Base-by-base conservation (phyloP, 1,140 invertebrate genomes). In the Tetramorium alpestre region DNA sequence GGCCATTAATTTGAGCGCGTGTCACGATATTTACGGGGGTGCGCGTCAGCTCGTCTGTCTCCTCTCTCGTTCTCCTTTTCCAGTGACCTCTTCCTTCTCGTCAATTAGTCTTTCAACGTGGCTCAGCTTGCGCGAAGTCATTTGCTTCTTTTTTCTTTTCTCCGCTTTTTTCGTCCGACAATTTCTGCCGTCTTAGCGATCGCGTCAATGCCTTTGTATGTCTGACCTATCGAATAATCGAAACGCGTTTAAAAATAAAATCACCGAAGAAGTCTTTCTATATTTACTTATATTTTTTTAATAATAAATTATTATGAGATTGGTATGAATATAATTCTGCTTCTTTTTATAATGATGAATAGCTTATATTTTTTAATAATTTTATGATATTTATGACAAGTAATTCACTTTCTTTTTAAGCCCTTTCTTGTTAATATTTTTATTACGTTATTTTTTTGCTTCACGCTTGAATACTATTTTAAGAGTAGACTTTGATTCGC, bases 1-100 rank as follows among this genome's bases (percentile, higher is more conserved):
- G 84, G 56, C 85, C 88, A 92, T 92, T 93, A 92, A 91, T 92
- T 91, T 82, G 85, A 85, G 87, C 91, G 70, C 90, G 90, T 92
- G 92, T 92, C 91, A 87, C 86, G 90, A 90, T 89, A 91, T 93
- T 93, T 92, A 92, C 90, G 86, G 90, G 90, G 91, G 89, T 86
- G 87, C 70, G 64, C 85, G 72, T 81, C 82, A 87, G 47, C 28
- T 87, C 72, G 75, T 62, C 82, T 60, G 75, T 65, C 25, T 33
- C 77, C 28, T 41, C 73, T 75, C 60, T 86, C 58, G 8, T 56
- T 44, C 60, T 73, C 11, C 16, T 28, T 73, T 56, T 81, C 49
- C 22, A 64, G 77, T 28, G 38, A 33, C 33, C 47, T 44, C 56
- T 62, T 85, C 65, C 87, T 73, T 84, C 86, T 88, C 89, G 84